These are phyloP conservation scores for Hippocampus zosterae DNA, from an alignment of 2,113 vertebrate species.

Conservation along the genomic window DNA sequence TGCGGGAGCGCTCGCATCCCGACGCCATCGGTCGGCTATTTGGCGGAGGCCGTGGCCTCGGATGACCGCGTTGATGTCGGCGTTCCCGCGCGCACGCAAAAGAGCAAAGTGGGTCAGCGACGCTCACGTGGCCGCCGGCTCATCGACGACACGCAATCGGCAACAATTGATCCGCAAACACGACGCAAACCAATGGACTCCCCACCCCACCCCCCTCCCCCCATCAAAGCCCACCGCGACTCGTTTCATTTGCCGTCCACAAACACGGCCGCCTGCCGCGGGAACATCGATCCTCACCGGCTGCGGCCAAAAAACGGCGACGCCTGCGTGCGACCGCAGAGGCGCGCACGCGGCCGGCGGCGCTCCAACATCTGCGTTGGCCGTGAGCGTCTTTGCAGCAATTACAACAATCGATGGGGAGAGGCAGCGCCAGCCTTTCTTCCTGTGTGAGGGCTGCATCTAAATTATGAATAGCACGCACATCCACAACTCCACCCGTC, in stretches of 20 bases:
- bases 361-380: neutral
- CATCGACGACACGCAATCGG: constrained; percentile 33
- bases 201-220: neutral
- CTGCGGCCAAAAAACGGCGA: too few species aligned
- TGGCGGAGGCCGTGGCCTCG: neutral
- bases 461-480: neutral
- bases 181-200: constrained; percentile 8
- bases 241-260: constrained; percentile 51
- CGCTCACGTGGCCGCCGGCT: constrained; percentile 15
- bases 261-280: constrained; percentile 41
- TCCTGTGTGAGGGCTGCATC: neutral
- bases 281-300: constrained; percentile 1
- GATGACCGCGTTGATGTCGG: too few species aligned
- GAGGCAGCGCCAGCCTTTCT: constrained; percentile 4
- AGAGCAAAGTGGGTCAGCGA: neutral
- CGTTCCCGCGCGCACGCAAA: neutral
- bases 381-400: neutral
- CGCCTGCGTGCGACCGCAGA: constrained; percentile 16
- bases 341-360: neutral
- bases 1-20: too few species aligned
- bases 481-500: neutral
- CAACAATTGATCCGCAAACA: constrained; percentile 39
- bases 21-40: too few species aligned
- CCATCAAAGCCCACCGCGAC: neutral
- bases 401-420: neutral